Evolutionary conservation across 2,888 invertebrate species (phyloP), one percentile per base, ranked within the genome.

Genomic region (Pogonocherus hispidulus): DNA sequence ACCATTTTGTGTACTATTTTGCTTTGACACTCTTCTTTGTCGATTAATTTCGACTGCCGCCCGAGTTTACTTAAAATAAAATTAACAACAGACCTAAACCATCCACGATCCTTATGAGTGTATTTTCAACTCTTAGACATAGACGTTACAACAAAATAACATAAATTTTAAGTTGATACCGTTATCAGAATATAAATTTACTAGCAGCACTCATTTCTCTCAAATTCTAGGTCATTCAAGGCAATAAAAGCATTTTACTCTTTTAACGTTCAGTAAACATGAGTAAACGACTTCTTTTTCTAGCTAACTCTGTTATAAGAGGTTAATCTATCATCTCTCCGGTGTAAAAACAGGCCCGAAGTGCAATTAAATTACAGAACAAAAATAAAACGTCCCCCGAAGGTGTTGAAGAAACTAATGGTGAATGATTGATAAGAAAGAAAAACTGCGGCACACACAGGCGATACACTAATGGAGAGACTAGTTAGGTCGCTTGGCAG

Each of bases 401-500:
- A 52, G 52, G 52, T 52, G 32, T 27, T 52, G 14, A 35, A 52
- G 52, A 52, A 52, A 32, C 32, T 52, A 52, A 32, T 27, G 14
- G 27, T 52, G 59, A 59, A 59, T 59, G 59, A 59, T 59, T 59
- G 59, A 59, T 59, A 59, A 47, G 46, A 59, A 46, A 59, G 46
- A 59, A 59, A 59, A 56, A 59, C 22, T 5, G 23, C 1, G 37
- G 16, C 44, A 41, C 55, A 56, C 64, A 54, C 55, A 64, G 23
- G 20, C 27, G 23, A 16, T 16, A 37, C 59, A 32, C 41, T 66
- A 66, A 66, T 66, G 59, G 55, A 66, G 46, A 57, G 51, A 57
- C 66, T 66, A 57, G 66, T 59, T 66, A 59, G 35, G 51, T 23
- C 41, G 57, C 41, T 19, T 66, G 66, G 19, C 49, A 14, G 66